These are phyloP conservation scores for Ostrea edulis DNA, from an alignment of 1,140 invertebrate genomes.

Conservation along the genomic window DNA sequence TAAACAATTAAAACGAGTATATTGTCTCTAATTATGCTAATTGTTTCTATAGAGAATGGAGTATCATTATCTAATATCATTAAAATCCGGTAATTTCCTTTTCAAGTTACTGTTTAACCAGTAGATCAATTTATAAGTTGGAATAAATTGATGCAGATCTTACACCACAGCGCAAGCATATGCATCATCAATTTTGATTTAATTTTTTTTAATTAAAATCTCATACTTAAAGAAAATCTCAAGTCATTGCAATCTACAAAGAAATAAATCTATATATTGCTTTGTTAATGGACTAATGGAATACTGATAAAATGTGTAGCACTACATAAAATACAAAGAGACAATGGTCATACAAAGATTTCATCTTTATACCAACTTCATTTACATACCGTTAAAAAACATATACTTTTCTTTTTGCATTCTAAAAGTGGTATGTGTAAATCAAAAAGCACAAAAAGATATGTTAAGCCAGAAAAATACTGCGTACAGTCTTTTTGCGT, in stretches of 20 bases:
- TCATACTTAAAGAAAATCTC: slow-evolving; percentile 6
- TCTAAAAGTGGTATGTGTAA: background rate
- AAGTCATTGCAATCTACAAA: slow-evolving; percentile 10
- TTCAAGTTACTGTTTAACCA: background rate
- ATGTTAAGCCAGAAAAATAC: slow-evolving; percentile 10
- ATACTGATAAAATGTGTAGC: slow-evolving; percentile 32
- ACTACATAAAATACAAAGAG: slow-evolving; percentile 18
- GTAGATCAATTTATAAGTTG: background rate
- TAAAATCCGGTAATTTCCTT: background rate
- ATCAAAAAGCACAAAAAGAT: background rate
- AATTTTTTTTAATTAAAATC: background rate
- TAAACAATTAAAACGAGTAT: slow-evolving; percentile 14
- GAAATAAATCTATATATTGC: background rate
- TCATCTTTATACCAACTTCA: background rate
- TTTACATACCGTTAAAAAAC: background rate
- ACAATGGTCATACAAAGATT: background rate
- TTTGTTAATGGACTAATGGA: background rate
- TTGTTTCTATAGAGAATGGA: background rate
- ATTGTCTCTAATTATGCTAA: slow-evolving; percentile 4
- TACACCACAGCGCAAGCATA: background rate
- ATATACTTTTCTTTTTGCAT: background rate
- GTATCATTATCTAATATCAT: slow-evolving; percentile 24
- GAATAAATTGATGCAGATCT: background rate
- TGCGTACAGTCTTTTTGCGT: background rate
- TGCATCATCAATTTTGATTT: background rate